Evolutionary conservation across 2,888 invertebrate species (phyloP).

Genomic region (Escarpia spicata): DNA sequence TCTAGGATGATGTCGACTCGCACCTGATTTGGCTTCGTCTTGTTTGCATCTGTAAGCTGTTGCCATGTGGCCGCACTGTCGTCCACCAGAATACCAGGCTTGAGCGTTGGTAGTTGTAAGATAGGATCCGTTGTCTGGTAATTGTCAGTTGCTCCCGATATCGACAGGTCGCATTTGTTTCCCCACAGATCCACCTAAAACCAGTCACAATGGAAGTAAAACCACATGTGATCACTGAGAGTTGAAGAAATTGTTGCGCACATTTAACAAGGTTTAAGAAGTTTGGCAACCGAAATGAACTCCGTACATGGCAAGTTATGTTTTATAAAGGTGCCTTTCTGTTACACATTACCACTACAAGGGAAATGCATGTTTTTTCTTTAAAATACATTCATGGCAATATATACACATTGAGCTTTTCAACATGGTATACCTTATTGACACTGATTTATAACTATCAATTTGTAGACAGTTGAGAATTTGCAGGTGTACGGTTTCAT

Average conservation of each 20-base stretch:
- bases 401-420: too few species aligned
- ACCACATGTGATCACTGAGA: background rate
- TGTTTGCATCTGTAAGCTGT: conserved; percentile 46
- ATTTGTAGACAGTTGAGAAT: too few species aligned
- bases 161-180: conserved; percentile 91
- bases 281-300: too few species aligned
- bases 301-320: too few species aligned
- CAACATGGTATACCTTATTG: too few species aligned
- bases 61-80: conserved; percentile 72
- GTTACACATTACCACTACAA: too few species aligned
- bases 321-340: too few species aligned
- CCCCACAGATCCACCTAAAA: conserved; percentile 83
- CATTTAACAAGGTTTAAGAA: background rate
- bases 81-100: conserved; percentile 74
- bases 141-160: conserved; percentile 78
- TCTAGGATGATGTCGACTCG: conserved; percentile 76
- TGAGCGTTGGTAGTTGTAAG: conserved; percentile 69
- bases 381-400: too few species aligned
- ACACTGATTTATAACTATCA: too few species aligned
- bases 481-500: too few species aligned
- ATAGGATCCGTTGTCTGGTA: conserved; percentile 71
- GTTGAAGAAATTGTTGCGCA: background rate
- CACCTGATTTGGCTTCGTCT: conserved; percentile 35
- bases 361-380: too few species aligned
- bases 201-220: conserved; percentile 33